Evolutionary conservation across 2,113 vertebrate genomes (phyloP).

Genomic region (Elephas maximus): DNA sequence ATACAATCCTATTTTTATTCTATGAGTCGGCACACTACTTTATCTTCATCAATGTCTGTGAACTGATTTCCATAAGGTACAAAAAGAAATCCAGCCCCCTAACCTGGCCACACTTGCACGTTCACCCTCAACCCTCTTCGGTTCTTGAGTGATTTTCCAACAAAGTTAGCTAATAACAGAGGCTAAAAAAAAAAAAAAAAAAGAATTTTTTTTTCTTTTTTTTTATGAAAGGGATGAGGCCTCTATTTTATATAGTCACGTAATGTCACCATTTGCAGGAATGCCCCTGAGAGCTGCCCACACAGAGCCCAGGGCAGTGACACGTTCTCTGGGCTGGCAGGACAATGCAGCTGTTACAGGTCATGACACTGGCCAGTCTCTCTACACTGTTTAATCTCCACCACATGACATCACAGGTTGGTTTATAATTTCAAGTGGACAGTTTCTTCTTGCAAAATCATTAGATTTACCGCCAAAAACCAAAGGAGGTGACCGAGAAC

Average conservation of each 20-base stretch:
- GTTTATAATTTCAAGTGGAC: not conserved
- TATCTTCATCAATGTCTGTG: not conserved
- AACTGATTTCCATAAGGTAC: not conserved
- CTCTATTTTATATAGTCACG: not conserved
- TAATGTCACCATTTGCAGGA: not conserved
- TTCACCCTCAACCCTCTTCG: not conserved
- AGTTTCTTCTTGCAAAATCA: constrained; percentile 35
- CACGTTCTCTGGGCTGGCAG: not conserved
- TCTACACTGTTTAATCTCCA: not conserved
- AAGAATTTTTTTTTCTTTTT: too few relatives aligned
- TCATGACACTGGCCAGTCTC: not conserved
- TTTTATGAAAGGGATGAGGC: not conserved
- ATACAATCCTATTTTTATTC: not conserved
- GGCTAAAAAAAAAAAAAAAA: too few relatives aligned
- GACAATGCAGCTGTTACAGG: not conserved
- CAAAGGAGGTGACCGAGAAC: not conserved
- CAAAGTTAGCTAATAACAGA: not conserved
- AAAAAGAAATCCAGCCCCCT: not conserved
- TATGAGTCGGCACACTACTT: not conserved
- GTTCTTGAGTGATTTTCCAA: not conserved
- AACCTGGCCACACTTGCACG: not conserved
- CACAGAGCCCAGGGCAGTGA: rapidly evolving
- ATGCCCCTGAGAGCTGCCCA: not conserved
- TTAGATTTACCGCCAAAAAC: not conserved
- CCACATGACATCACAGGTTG: not conserved